phyloP scores from a whole-genome alignment of 2,888 invertebrate species.

The Cataglyphis altisquamis region DNA sequence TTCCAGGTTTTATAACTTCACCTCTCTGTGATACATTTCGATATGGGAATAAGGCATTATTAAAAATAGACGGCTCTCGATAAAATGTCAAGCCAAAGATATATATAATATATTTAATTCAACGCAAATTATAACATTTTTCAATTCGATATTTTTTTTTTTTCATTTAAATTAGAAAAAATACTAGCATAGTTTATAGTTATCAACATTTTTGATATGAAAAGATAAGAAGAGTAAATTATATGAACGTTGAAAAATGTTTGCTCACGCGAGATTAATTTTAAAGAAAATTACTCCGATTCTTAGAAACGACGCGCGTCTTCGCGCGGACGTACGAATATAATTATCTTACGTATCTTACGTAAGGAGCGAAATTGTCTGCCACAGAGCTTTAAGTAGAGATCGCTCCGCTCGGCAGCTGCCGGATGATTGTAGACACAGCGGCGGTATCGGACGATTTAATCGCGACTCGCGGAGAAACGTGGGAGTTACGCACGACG shows the following conservation, averaged over 20 bases:
- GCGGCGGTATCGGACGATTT: slow-evolving; percentile 56
- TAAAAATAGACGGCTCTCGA: not conserved
- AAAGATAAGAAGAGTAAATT: not conserved
- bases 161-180: not conserved
- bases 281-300: not conserved
- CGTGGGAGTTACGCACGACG: slow-evolving; percentile 72
- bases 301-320: not conserved
- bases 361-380: slow-evolving; percentile 72
- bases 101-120: not conserved
- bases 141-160: not conserved
- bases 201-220: not conserved
- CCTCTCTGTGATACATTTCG: not conserved
- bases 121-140: not conserved
- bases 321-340: slow-evolving; percentile 23
- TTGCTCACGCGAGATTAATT: not conserved
- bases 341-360: slow-evolving; percentile 51
- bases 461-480: slow-evolving; percentile 64
- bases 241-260: not conserved
- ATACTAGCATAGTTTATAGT: not conserved
- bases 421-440: slow-evolving; percentile 49
- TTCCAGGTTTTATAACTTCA: not conserved
- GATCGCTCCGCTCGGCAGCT: slow-evolving; percentile 57
- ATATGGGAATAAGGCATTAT: not conserved
- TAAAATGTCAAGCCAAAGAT: not conserved
- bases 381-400: slow-evolving; percentile 66